These are phyloP conservation scores for Amblyraja radiata DNA, from an alignment of 2,797 vertebrate genomes.

Conservation along the genomic window DNA sequence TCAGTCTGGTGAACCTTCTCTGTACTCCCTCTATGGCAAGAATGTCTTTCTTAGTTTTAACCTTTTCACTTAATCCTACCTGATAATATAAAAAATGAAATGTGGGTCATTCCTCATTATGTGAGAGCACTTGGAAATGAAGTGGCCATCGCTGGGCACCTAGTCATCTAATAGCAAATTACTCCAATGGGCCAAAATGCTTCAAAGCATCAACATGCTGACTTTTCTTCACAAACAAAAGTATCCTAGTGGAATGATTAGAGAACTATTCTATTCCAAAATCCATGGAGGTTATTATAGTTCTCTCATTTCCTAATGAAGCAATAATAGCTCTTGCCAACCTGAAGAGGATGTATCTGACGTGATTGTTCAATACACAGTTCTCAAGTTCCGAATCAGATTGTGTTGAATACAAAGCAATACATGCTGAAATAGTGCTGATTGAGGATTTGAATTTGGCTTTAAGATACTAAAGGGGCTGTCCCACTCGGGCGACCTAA, in stretches of 20 bases:
- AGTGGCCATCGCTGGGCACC: background rate
- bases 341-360: background rate
- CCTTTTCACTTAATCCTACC: no score
- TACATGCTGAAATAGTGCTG: background rate
- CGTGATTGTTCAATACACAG: background rate
- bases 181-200: background rate
- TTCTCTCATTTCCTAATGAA: background rate
- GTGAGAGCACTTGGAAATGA: background rate
- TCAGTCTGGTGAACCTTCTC: no score
- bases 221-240: background rate
- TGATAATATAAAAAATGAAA: background rate
- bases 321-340: background rate
- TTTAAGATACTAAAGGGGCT: no score
- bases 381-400: background rate
- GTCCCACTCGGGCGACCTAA: no score
- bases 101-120: background rate
- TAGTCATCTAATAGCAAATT: background rate
- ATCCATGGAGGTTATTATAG: background rate
- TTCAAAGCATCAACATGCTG: background rate
- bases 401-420: background rate
- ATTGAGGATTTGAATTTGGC: background rate
- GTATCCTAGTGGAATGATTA: background rate
- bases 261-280: background rate
- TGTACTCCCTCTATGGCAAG: no score
- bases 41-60: background rate